Base-by-base conservation (phyloP, 1,140 invertebrate genomes). In the Anoplolepis gracilipes region DNA sequence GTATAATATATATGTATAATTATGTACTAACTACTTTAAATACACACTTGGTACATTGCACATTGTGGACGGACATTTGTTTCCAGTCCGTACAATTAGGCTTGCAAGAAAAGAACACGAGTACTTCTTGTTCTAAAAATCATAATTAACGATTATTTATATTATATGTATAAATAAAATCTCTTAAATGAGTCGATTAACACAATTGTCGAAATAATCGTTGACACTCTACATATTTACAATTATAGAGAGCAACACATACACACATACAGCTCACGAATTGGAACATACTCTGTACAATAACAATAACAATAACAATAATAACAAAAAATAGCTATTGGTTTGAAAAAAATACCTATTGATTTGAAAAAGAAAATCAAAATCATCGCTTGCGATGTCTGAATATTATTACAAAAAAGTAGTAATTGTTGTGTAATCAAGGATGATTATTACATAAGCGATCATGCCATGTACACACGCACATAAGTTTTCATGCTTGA, bases 221-320 rank as follows among this genome's bases (percentile, higher is more conserved):
- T 75, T 64, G 13, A 61, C 69, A 62, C 57, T 39, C 67, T 89
- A 78, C 76, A 75, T 93, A 92, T 92, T 62, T 93, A 93, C 91
- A 92, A 78, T 90, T 85, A 90, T 93, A 93, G 93, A 93, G 93
- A 93, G 93, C 92, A 73, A 86, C 78, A 59, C 88, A 72, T 86
- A 19, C 46, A 49, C 11, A 49, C 46, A 49, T 19, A 49, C 16
- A 49, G 4, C 16, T 19, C 88, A 88, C 82, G 61, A 73, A 84
- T 89, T 73, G 46, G 73, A 77, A 87, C 88, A 88, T 77, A 88
- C 65, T 90, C 85, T 91, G 85, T 89, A 91, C 92, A 92, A 73
- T 75, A 75, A 91, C 75, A 93, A 92, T 85, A 92, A 87, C 72
- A 92, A 92, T 85, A 91, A 88, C 85, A 91, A 91, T 84, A 90